Conservation (phyloP, 2,888 invertebrate species). For the Cartodere bifasciata region DNA sequence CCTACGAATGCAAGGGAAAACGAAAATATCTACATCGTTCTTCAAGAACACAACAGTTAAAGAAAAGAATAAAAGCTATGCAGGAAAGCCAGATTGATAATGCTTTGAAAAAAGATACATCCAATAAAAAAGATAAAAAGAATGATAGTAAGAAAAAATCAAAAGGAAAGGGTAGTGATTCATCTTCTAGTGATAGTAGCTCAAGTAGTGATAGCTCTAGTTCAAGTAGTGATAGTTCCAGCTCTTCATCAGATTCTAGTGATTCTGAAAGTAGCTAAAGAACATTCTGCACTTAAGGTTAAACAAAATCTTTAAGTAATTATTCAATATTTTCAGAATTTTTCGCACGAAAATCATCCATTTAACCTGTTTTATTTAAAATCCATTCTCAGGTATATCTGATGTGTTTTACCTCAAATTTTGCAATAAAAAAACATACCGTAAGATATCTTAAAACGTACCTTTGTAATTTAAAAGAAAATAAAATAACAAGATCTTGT, state of each 20-base stretch:
- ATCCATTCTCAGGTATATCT: too few species aligned
- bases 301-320: too few species aligned
- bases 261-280: slow-evolving; percentile 4
- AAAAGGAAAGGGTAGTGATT: slow-evolving; percentile 13
- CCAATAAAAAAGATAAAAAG: slow-evolving; percentile 9
- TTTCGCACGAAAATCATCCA: too few species aligned
- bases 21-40: slow-evolving; percentile 75
- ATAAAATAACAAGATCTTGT: slow-evolving; percentile 3
- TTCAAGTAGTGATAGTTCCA: slow-evolving; percentile 12
- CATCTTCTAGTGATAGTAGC: slow-evolving; percentile 13
- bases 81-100: slow-evolving; percentile 32
- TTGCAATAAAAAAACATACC: not conserved
- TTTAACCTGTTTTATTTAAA: slow-evolving; percentile 2
- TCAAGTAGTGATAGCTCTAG: slow-evolving; percentile 14
- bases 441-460: not conserved
- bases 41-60: slow-evolving; percentile 70
- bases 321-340: too few species aligned
- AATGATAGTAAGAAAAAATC: slow-evolving; percentile 15
- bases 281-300: too few species aligned
- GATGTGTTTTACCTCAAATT: not conserved
- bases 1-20: slow-evolving; percentile 84
- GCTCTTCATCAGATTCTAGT: slow-evolving; percentile 5
- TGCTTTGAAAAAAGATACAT: too few species aligned
- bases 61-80: slow-evolving; percentile 47
- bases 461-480: too few species aligned